These are phyloP conservation scores for Chromobotia macracanthus DNA, from an alignment of 2,797 vertebrate species.

Conservation along the genomic window DNA sequence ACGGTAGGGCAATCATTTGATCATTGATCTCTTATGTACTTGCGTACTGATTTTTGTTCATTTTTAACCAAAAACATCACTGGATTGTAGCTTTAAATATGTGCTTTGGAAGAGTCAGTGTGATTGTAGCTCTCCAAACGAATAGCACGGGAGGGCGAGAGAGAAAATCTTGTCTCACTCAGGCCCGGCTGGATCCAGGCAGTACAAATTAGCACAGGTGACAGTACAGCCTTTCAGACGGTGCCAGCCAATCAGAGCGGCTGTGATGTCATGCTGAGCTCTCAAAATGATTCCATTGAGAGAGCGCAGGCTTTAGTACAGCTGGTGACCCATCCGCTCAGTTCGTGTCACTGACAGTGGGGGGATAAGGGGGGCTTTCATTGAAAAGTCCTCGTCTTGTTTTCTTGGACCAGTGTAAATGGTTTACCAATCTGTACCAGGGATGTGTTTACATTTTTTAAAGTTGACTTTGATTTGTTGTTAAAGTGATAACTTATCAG, in stretches of 20 bases:
- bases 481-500: not conserved
- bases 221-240: conserved; percentile 50
- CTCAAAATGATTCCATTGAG: conserved; percentile 54
- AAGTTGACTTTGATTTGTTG: not conserved
- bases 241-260: conserved; percentile 49
- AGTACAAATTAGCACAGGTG: conserved; percentile 48
- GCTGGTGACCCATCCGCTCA: conserved; percentile 36
- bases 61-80: too few species aligned
- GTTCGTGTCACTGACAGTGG: conserved; percentile 29
- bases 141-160: conserved; percentile 6
- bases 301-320: conserved; percentile 29
- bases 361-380: conserved; percentile 29
- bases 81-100: too few species aligned
- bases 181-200: conserved; percentile 21
- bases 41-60: too few species aligned
- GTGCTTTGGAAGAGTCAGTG: not conserved
- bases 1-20: too few species aligned
- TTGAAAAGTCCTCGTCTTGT: not conserved
- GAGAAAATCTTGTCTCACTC: conserved; percentile 10
- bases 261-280: conserved; percentile 54
- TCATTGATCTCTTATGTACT: too few species aligned
- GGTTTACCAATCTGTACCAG: conserved; percentile 5
- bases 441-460: not conserved
- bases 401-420: not conserved
- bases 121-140: conserved; percentile 27